These are phyloP conservation scores for Drosophila dives DNA, from an alignment of 2,888 invertebrate genomes.

Conservation along the genomic window DNA sequence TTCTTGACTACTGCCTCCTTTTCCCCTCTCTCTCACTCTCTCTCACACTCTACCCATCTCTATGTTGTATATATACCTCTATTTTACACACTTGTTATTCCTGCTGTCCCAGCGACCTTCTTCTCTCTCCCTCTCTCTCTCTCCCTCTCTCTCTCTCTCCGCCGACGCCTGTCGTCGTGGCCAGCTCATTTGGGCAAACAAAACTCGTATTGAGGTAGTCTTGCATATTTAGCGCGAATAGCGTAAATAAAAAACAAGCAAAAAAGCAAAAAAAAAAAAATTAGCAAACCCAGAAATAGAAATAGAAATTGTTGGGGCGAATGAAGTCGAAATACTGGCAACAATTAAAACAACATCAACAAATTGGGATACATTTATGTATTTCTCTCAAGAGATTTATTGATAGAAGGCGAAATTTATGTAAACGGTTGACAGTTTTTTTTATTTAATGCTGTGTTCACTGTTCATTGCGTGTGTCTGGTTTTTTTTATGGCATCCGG, in stretches of 20 bases:
- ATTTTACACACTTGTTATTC: constrained; percentile 40
- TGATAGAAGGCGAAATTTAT: constrained; percentile 71
- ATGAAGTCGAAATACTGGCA: constrained; percentile 7
- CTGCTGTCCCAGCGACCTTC: constrained; percentile 25
- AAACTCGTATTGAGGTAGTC: constrained; percentile 80
- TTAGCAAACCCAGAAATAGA: constrained; percentile 27
- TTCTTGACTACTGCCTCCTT: constrained; percentile 42
- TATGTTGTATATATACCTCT: constrained; percentile 1
- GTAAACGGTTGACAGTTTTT: constrained; percentile 58
- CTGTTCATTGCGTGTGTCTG: neutral
- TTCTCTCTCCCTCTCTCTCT: constrained; percentile 3
- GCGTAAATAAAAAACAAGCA: constrained; percentile 33
- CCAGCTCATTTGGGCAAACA: constrained; percentile 70
- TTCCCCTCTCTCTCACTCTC: constrained; percentile 9
- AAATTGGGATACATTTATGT: constrained; percentile 55
- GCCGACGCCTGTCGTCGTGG: neutral
- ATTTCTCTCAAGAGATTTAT: constrained; percentile 66
- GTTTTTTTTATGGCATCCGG: constrained; percentile 18
- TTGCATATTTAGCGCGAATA: constrained; percentile 60
- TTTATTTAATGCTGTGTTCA: neutral
- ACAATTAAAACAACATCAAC: constrained; percentile 31
- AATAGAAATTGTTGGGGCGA: constrained; percentile 34
- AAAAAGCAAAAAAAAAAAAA: constrained; percentile 16
- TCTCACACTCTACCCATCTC: constrained; percentile 17
- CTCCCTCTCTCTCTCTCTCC: neutral